Base-by-base conservation (phyloP, 2,113 vertebrate species). In the Bombycilla garrulus region DNA sequence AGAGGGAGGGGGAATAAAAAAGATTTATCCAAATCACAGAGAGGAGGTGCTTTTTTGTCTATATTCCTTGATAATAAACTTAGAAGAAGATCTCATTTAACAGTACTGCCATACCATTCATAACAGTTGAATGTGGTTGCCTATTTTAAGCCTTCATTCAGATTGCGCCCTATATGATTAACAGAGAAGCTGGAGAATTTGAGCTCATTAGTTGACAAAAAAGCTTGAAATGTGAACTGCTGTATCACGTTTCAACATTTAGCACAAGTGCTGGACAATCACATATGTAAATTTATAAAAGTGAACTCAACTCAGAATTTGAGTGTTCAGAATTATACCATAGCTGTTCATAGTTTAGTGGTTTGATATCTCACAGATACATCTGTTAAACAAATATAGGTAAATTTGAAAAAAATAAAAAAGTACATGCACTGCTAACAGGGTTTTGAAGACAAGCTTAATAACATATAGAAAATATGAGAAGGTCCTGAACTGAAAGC, bases 121-220 rank as follows among this genome's bases (percentile, higher is more conserved):
- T 3, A 22, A 24, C 4, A 60, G 24, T 1, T 31, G 19, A 64
- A 57, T 28, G 6, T 47, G 28, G 14, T 20, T 57, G 5, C 10
- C n/a, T 42, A n/a, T 71, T 84, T 54, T 61, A 79, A 62, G 11
- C 29, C 8, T 90, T 81, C 40, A 48, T 44, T 85, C 40, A 57
- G 38, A 44, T 51, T 78, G 22, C 5, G 78, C 24, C 8, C 35
- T 51, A 6, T 44, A 12, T 5, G 33, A 25, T 50, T 66, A 89
- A 38, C 9, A 56, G 29, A n/a, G 38, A 54, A 74, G 31, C 15
- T 44, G 36, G 35, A 69, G n/a, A 79, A 53, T 2, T 12, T 19
- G 26, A 54, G 16, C 24, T 61, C 23, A 56, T 48, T 7, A 33
- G 21, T 31, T 66, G 25, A 72, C 0, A 0, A 77, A 58, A 60